Evolutionary conservation across 2,797 vertebrate species (phyloP).

Genomic region (Micromesistius poutassou): DNA sequence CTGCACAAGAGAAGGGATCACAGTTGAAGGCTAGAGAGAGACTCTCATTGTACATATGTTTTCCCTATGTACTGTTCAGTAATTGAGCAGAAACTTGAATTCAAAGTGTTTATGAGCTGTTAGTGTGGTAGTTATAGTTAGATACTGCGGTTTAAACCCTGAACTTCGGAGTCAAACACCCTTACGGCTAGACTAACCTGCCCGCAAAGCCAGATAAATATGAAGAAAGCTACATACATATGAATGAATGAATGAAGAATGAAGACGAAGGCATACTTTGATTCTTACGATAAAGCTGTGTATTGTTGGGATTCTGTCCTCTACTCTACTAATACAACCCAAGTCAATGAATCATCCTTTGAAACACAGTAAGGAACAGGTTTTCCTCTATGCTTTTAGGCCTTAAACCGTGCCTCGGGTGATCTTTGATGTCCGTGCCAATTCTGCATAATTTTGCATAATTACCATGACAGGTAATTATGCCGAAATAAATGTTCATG

Average conservation of each 20-base stretch:
- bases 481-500: conserved; percentile 6
- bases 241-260: too few relatives aligned
- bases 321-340: neutral
- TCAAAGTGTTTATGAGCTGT: neutral
- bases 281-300: neutral
- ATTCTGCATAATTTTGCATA: conserved; percentile 37
- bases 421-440: conserved; percentile 24
- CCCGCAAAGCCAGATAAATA: neutral
- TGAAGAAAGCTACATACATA: neutral
- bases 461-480: conserved; percentile 49
- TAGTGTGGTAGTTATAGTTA: neutral
- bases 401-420: conserved; percentile 13
- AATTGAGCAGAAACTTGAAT: neutral
- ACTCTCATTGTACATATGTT: neutral
- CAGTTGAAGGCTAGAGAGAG: neutral
- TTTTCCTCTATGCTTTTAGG: conserved; percentile 21
- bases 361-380: neutral
- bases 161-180: neutral
- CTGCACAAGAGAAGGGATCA: neutral
- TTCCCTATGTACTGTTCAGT: neutral
- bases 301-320: neutral
- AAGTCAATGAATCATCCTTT: neutral
- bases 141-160: too few relatives aligned
- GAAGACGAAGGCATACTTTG: neutral
- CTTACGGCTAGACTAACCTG: neutral